Evolutionary conservation across 1,140 invertebrate species (phyloP), one percentile per base, ranked within the genome.

Genomic region (Aphaenogaster rudis): DNA sequence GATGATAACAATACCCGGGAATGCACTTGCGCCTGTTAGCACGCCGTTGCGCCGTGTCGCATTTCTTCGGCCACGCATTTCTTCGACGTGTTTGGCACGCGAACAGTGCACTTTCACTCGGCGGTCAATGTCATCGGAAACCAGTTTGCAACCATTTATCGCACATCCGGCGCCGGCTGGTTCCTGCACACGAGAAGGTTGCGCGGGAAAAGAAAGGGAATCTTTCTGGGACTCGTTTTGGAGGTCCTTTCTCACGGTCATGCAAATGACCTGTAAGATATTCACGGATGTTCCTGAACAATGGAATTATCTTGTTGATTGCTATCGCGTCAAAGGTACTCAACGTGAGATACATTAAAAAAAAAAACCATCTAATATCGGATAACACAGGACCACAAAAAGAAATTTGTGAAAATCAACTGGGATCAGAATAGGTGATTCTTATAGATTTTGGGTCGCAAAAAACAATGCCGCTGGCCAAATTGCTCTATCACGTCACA

Each of bases 61-160:
- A 15, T 11, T 45, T 42, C 52, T 33, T n/a, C 28, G 13, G 4
- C 21, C 21, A 50, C 2, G 2, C 42, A 45, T 59, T 64, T 85
- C 81, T 90, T 66, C 42, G 48, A 39, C 2, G 6, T 5, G 72
- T 69, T 76, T 66, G n/a, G 63, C 84, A 64, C 3, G 42, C 59
- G 71, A 61, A 9, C 71, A n/a, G 48, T 76, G 87, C 57, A 93
- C 93, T 94, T 94, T 93, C 92, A 92, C 91, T 92, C 72, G 39
- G 88, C 88, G 90, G 92, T 93, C 92, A 94, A 93, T 94, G 91
- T 93, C 91, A 92, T 88, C 78, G 64, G 63, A 91, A 93, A 93
- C 92, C 89, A 91, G 91, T 93, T 92, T 84, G 79, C 21, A 33
- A 8, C 4, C 15, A 66, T 79, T 66, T 66, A 79, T 54, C 4